Evolutionary conservation across 2,888 invertebrate genomes (phyloP).

Genomic region (Pyrrhosoma nymphula): DNA sequence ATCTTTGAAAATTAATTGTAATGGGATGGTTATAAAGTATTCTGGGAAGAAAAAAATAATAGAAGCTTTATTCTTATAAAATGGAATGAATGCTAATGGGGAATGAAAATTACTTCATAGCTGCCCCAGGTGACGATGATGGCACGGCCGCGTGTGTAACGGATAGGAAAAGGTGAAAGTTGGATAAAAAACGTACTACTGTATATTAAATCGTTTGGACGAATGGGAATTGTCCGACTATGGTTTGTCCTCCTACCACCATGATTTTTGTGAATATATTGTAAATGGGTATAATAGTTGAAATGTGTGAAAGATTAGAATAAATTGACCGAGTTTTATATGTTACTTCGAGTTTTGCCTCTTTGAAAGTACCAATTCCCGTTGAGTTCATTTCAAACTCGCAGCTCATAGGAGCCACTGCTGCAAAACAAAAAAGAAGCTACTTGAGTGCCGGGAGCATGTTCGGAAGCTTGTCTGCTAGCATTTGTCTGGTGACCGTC

Average conservation of each 20-base stretch:
- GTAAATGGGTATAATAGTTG: conserved; percentile 36
- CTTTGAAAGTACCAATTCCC: not conserved
- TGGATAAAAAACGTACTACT: conserved; percentile 10
- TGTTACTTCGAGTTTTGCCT: not conserved
- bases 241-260: conserved; percentile 20
- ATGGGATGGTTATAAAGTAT: conserved; percentile 34
- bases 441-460: not conserved
- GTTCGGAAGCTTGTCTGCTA: not conserved
- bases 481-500: not conserved
- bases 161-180: not conserved
- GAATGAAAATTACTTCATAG: not conserved
- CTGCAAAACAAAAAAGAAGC: conserved; percentile 19
- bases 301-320: conserved; percentile 49
- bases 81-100: conserved; percentile 37
- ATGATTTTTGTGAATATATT: conserved; percentile 31
- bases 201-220: not conserved
- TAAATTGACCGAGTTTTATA: conserved; percentile 35
- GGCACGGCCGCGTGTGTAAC: conserved; percentile 4
- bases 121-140: not conserved
- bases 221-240: not conserved
- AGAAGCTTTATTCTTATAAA: conserved; percentile 64
- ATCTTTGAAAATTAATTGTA: conserved; percentile 19
- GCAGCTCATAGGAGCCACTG: conserved; percentile 24
- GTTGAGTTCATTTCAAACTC: not conserved
- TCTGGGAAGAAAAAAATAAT: conserved; percentile 5